Evolutionary conservation across 2,113 vertebrate species (phyloP).

Genomic region (Nibea albiflora): DNA sequence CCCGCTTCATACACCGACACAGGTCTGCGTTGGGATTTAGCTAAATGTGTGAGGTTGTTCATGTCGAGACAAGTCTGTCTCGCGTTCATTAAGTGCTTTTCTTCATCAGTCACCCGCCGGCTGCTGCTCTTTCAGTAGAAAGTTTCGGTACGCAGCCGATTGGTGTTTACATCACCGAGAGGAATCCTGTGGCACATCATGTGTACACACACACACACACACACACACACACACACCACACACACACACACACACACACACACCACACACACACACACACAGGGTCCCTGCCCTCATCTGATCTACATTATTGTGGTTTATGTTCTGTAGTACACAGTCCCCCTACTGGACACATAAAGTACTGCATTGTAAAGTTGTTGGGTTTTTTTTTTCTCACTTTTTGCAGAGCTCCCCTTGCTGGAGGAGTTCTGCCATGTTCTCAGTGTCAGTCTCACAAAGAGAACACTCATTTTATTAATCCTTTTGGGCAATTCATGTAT

Average conservation of each 20-base stretch:
- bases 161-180: conserved; percentile 30
- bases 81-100: neutral
- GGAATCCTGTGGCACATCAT: conserved; percentile 23
- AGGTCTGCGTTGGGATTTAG: neutral
- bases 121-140: neutral
- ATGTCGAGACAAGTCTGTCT: conserved; percentile 29
- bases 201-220: conserved; percentile 12
- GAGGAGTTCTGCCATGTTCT: neutral
- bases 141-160: neutral
- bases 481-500: neutral
- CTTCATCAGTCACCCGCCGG: neutral
- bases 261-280: conserved; percentile 20
- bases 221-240: neutral
- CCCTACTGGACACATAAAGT: conserved; percentile 31
- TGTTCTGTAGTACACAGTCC: conserved; percentile 5
- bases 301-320: conserved; percentile 28
- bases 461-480: neutral
- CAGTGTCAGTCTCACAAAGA: neutral
- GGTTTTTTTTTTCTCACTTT: neutral
- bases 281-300: conserved; percentile 21
- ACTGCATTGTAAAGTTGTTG: conserved; percentile 1
- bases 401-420: conserved; percentile 39
- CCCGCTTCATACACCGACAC: neutral
- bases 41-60: conserved; percentile 3
- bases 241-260: conserved; percentile 25